Base-by-base conservation (phyloP, 2,113 vertebrate genomes). In the Sebastes schlegelii region DNA sequence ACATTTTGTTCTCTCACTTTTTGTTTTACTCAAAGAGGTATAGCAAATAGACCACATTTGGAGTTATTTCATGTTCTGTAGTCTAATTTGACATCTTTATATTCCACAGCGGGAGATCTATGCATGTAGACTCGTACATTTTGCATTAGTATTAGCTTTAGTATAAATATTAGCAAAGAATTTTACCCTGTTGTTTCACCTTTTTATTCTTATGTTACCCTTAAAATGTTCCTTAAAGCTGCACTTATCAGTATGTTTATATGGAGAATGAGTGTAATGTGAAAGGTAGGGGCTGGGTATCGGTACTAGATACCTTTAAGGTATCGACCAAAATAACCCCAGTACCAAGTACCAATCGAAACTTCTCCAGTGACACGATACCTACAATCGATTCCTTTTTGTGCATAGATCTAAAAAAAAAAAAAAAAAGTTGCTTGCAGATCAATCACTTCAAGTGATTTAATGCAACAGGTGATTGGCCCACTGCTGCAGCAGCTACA, bases 1-100 rank as follows among this genome's bases (percentile, higher is more conserved):
- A 55, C 49, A 54, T 65, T 86, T 89, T 85, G 67, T 81, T 86
- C 69, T 76, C 66, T 71, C 55, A 43, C 58, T 72, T 74, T 82
- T 72, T 82, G 71, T 89, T 79, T 72, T n/a, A 77, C 23, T 69
- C 13, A 52, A 26, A 34, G 10, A 48, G 52, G 8, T 34, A 34
- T 34, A 64, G 43, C 66, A 79, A 87, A 84, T 63, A 72, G 65
- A 42, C 48, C 23, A 49, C 49, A 43, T 76, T 66, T 61, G 14
- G 45, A 61, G 52, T 63, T 70, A 48, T 76, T 79, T 69, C 1
- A 58, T 23, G 34, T 34, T 34, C 34, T 34, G 14, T 54, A 14
- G n/a, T 77, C 11, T 60, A 48, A 55, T 69, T 77, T 46, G 23
- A n/a, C 60, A 52, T 19, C 65, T 73, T 61, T 13, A 62, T 42